These are phyloP conservation scores for Euleptes europaea DNA, from an alignment of 2,113 vertebrate species.

Conservation along the genomic window DNA sequence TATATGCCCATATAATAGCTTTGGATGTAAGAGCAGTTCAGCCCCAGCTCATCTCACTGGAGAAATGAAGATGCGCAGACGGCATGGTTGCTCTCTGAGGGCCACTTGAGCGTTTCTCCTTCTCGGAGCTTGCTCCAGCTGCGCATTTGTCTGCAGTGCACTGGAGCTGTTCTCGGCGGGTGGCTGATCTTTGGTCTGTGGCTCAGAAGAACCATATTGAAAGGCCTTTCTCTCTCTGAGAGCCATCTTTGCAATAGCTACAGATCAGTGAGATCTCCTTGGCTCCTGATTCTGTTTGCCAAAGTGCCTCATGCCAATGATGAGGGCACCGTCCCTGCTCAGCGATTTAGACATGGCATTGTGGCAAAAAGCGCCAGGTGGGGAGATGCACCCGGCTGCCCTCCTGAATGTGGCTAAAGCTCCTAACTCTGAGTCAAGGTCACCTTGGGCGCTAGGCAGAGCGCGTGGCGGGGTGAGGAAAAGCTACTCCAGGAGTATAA, in stretches of 20 bases:
- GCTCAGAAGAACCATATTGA: background rate
- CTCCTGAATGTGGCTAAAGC: rapidly evolving
- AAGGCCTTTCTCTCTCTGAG: background rate
- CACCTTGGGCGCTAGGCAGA: background rate
- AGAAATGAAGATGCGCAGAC: too few relatives aligned
- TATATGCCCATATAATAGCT: too few relatives aligned
- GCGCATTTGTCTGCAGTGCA: background rate
- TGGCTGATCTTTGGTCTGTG: background rate
- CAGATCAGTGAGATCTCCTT: background rate
- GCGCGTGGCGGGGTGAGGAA: rapidly evolving
- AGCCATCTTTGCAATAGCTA: background rate
- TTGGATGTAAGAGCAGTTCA: too few relatives aligned
- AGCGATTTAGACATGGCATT: background rate
- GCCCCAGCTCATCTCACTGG: too few relatives aligned
- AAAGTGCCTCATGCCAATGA: background rate
- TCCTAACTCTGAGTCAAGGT: background rate
- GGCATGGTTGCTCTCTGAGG: background rate
- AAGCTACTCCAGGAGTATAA: background rate
- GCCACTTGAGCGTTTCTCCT: background rate
- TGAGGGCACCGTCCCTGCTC: background rate
- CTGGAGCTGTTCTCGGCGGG: background rate
- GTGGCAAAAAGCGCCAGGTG: background rate
- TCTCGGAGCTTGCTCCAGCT: background rate
- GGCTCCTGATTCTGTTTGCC: rapidly evolving
- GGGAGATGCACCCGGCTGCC: rapidly evolving